Evolutionary conservation across 2,888 invertebrate genomes (phyloP), one percentile per base, ranked within the genome.

Genomic region (Aphidius colemani): DNA sequence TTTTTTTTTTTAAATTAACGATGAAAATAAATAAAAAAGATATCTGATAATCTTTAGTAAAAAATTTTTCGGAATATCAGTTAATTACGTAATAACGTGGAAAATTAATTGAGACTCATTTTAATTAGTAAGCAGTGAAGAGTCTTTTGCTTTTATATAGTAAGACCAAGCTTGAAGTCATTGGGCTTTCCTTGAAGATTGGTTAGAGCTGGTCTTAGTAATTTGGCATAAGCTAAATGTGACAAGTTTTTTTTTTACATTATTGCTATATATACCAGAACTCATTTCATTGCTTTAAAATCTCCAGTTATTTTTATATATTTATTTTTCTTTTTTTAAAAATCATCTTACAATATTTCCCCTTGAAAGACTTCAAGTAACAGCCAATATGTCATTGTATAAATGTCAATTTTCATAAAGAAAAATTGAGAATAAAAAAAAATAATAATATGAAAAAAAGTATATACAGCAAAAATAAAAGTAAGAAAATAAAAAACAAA

Each of bases 71-170:
- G 65, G 68, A 71, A 75, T 71, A 73, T 71, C 69, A 74, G 74
- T 78, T 80, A 78, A 78, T 78, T 78, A 78, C 77, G 78, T 75
- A 79, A 78, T 77, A 78, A 79, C 72, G 74, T 72, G 75, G 75
- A 76, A 78, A 78, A 75, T 78, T 76, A 78, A 78, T 78, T 75
- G 72, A 70, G 70, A 71, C 65, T 70, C 65, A 72, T 65, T 70
- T 76, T 75, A 75, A 76, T 78, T 75, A 74, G 74, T 67, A 30
- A 3, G 30, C 30, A 30, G 30, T 30, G 30, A 30, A 4, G 30
- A 30, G 30, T 30, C 5, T 30, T 30, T 5, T 30, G 30, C 30
- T 30, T 30, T 30, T 30, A 30, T 30, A 30, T 5, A 30, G 13
- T 18, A 18, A 18, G 30, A 30, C 30, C 30, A 30, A 30, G 30